Evolutionary conservation across 2,888 invertebrate genomes (phyloP), one percentile per base, ranked within the genome.

Genomic region (Agrochola lota): DNA sequence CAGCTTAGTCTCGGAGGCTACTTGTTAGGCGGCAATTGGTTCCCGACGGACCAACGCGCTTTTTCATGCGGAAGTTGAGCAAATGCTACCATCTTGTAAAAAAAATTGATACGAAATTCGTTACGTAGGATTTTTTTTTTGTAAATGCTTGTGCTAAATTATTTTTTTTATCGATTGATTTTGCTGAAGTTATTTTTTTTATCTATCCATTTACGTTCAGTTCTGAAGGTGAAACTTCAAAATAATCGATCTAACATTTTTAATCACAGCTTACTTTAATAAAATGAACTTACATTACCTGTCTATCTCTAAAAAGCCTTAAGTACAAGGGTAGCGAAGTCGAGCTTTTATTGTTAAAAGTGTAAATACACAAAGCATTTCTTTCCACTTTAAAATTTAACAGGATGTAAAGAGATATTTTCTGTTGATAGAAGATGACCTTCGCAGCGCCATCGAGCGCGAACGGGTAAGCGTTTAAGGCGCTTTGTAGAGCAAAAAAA

Each of bases 1-100:
- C 85, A 83, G 86, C 83, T 86, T 71, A 84, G 81, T 81, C 86
- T 77, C 88, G 35, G 20, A 78, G 78, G 85, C 68, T 71, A 68
- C 87, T 90, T 85, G 89, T 88, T 88, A 87, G 80, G 80, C 71
- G 81, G 79, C 84, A 90, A 90, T 89, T 85, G 85, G 80, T 77
- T 88, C 80, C 80, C 79, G 30, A 70, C 49, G 77, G 85, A 71
- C 77, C 67, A 30, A 43, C 71, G 68, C 64, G 71, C 59, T 79
- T 85, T 88, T 85, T 84, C 79, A 66, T 63, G 66, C 71, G 66
- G 70, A 76, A 87, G 86, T 79, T 77, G 73, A 62, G 59, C 81
- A 55, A 70, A 73, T 35, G 67, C 74, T 60, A 40, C 72, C 63
- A 70, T 73, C 77, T 77, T 81, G 43, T 60, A 71, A 52, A 71